Conservation (phyloP, 2,888 invertebrate species). For the Blomia tropicalis region DNA sequence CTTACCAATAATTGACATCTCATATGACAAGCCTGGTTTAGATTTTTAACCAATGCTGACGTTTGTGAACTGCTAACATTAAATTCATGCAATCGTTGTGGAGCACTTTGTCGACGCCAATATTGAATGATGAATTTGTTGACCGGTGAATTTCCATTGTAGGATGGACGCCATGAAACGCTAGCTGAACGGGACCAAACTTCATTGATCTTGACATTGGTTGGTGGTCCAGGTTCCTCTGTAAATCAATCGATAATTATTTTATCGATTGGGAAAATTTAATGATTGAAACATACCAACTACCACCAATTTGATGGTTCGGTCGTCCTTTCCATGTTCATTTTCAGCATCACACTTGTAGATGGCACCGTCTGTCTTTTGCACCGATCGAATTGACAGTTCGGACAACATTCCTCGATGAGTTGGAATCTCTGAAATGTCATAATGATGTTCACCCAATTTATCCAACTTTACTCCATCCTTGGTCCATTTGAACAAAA, state of each 20-base stretch:
- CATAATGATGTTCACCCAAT: conserved; percentile 23
- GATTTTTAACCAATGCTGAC: conserved; percentile 29
- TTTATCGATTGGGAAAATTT: not conserved
- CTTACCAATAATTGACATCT: conserved; percentile 29
- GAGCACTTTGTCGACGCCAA: conserved; percentile 29
- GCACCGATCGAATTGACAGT: conserved; percentile 29
- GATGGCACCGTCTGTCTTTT: conserved; percentile 29
- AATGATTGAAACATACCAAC: conserved; percentile 25
- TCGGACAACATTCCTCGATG: conserved; percentile 30
- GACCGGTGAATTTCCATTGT: conserved; percentile 30
- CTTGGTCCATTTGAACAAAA: conserved; percentile 29
- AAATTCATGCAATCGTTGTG: conserved; percentile 30
- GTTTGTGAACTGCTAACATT: conserved; percentile 30
- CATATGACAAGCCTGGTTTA: conserved; percentile 30
- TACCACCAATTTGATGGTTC: conserved; percentile 29
- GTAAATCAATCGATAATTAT: not conserved
- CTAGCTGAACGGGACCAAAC: conserved; percentile 31
- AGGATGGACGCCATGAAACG: conserved; percentile 30
- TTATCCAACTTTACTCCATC: conserved; percentile 26
- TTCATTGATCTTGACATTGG: conserved; percentile 29
- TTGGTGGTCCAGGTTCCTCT: conserved; percentile 30
- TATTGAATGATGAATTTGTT: conserved; percentile 30
- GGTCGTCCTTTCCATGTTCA: conserved; percentile 29
- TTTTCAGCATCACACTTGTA: conserved; percentile 30
- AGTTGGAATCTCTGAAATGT: conserved; percentile 29